Evolutionary conservation across 64 coral and sea anemone genomes (phyloP).

Genomic region (Montipora efflorescens): DNA sequence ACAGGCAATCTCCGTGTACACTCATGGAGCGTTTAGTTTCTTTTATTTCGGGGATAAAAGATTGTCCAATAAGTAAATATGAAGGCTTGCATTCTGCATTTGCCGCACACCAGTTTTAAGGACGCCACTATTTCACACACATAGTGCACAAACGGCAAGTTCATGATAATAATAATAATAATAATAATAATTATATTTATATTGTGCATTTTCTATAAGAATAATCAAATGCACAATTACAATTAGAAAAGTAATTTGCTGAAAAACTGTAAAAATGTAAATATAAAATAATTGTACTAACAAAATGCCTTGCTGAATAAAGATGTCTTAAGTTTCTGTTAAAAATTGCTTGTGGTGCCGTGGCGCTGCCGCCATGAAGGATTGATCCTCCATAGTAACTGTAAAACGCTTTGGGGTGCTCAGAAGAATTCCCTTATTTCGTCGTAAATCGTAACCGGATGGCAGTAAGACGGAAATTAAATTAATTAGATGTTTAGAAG

Average conservation of each 20-base stretch:
- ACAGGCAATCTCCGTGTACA: too few species aligned
- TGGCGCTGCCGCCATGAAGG: not conserved
- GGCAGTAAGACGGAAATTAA: conserved; percentile 34
- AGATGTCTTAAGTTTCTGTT: conserved; percentile 6
- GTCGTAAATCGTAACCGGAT: conserved; percentile 39
- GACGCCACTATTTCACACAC: too few species aligned
- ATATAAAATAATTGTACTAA: not conserved
- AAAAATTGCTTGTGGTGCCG: not conserved
- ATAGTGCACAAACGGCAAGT: too few species aligned
- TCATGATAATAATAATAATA: too few species aligned
- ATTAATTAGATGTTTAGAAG: conserved; percentile 47
- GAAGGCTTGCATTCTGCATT: too few species aligned
- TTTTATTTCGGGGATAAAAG: too few species aligned
- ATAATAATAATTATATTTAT: not conserved
- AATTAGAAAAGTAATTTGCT: not conserved
- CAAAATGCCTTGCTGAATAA: conserved; percentile 4
- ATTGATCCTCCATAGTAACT: not conserved
- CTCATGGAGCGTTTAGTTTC: too few species aligned
- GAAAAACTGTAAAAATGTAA: not conserved
- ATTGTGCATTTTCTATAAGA: not conserved
- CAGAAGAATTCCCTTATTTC: conserved; percentile 10
- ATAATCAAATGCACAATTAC: conserved; percentile 12
- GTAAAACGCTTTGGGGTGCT: conserved; percentile 11
- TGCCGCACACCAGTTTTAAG: too few species aligned
- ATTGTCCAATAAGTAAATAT: too few species aligned